A percentile compares a stretch with the other conserved stretches of the same genome.
Conservation (phyloP, 2,113 vertebrate genomes). For the Chaetorhynchus papuensis region DNA sequence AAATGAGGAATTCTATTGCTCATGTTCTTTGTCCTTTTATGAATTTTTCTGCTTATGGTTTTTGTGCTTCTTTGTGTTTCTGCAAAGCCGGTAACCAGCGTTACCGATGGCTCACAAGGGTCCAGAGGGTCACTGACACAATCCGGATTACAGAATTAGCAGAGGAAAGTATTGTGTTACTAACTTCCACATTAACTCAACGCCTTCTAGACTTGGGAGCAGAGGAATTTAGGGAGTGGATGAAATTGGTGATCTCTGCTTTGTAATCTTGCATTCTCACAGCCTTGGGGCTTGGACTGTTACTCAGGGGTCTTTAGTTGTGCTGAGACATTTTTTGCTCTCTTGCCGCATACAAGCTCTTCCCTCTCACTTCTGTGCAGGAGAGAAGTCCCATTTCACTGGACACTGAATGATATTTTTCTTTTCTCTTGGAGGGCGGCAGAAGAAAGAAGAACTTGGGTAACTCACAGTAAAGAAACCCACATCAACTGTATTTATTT, state of each 20-base stretch:
- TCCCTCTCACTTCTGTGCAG: neutral
- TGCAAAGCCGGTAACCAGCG: neutral
- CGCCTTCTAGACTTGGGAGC: neutral
- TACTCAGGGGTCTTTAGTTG: neutral
- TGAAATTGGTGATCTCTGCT: neutral
- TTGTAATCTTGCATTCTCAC: neutral
- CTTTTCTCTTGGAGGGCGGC: neutral
- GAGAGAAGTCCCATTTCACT: neutral
- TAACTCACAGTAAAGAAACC: neutral
- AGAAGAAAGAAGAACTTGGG: neutral
- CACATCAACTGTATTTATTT: neutral
- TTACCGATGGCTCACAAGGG: rapidly evolving
- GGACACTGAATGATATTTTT: neutral
- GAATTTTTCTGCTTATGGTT: neutral
- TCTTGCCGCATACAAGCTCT: neutral
- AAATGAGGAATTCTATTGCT: neutral
- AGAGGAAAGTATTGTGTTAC: neutral
- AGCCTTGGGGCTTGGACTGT: neutral
- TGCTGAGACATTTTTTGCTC: neutral
- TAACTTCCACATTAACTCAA: neutral
- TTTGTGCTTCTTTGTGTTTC: neutral
- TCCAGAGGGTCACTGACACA: neutral
- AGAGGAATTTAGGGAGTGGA: neutral
- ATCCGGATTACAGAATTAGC: neutral
- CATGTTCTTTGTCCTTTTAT: neutral